Base-by-base conservation (phyloP, 2,113 vertebrate genomes). In the Callipepla squamata region DNA sequence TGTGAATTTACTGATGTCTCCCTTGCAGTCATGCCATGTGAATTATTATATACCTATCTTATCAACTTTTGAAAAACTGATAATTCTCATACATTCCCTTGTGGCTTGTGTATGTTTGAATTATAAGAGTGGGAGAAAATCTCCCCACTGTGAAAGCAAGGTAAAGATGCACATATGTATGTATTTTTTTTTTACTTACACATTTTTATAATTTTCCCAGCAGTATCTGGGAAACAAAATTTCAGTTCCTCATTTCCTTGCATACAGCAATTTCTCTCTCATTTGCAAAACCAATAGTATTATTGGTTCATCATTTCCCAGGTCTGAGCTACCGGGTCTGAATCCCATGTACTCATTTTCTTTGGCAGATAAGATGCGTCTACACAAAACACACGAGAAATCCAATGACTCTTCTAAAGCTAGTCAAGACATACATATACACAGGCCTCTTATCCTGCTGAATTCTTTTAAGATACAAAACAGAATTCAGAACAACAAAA, bases 381-480 rank as follows among this genome's bases (percentile, higher is more conserved):
- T 40, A 32, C 3, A 69, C 5, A 74, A 53, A 51, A 32, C 8
- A 6, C 16, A 47, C 6, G 6, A 68, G 25, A 75, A 84, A 84
- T 30, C 26, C 21, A 61, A 59, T 22, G 6, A 40, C 10, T 7
- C 48, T 40, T 19, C 45, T 69, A 57, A 63, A 86, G 28, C 13
- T 57, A 68, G 65, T 38, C 40, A 79, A 7, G 10, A 15, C 14
- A 45, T 13, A 4, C 12, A 51, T 26, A 53, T 0, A 1, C 12
- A 62, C 19, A 42, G 4, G 25, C 0, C 2, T 3, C 10, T 53
- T 74, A 65, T 55, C 0, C 22, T 30, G 23, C 13, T 40, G 17
- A 65, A 75, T 47, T 74, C 61, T 6, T 30, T 67, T 30, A 59
- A 87, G 34, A 81, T 85, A 61, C 0, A 0, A 50, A 87, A 80